A percentile compares a stretch with the other conserved stretches of the same genome.
phyloP scores from a whole-genome alignment of 1,140 invertebrate species.

The Tetranychus cinnabarinus region DNA sequence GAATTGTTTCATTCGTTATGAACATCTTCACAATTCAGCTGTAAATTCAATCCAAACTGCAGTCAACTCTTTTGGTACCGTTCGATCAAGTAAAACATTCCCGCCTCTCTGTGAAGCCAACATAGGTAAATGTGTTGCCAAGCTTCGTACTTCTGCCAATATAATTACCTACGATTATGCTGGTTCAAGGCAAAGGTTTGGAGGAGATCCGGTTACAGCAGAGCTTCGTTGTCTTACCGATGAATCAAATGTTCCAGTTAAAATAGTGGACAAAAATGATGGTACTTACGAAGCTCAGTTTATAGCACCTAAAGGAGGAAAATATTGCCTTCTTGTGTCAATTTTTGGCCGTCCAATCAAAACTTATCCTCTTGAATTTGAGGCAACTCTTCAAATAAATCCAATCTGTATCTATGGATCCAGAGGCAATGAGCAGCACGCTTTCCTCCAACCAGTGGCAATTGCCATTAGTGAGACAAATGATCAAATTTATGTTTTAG shows the following conservation, averaged over 20 bases:
- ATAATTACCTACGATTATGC: slow-evolving; percentile 63
- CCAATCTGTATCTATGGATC: slow-evolving; percentile 43
- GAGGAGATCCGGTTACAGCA: slow-evolving; percentile 54
- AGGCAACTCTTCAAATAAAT: slow-evolving; percentile 47
- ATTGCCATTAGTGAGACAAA: slow-evolving; percentile 38
- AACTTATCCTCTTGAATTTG: slow-evolving; percentile 47
- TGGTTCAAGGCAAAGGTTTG: slow-evolving; percentile 41
- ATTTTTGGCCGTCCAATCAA: slow-evolving; percentile 66
- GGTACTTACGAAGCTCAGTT: slow-evolving; percentile 46
- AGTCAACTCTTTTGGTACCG: slow-evolving; percentile 25
- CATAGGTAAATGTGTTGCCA: slow-evolving; percentile 22
- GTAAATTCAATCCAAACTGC: slow-evolving; percentile 22
- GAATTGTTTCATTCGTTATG: slow-evolving; percentile 63
- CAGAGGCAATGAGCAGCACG: slow-evolving; percentile 42
- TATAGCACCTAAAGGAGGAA: slow-evolving; percentile 27
- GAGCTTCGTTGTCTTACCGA: slow-evolving; percentile 24
- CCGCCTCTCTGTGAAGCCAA: slow-evolving; percentile 33
- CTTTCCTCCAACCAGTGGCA: slow-evolving; percentile 56
- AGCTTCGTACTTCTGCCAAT: slow-evolving; percentile 38
- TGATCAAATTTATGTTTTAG: slow-evolving; percentile 48
- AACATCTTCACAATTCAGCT: slow-evolving; percentile 35
- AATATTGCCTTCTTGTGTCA: slow-evolving; percentile 40
- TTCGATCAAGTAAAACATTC: slow-evolving; percentile 63
- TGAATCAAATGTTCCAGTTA: slow-evolving; percentile 16
- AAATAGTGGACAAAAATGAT: slow-evolving; percentile 48